phyloP scores from a whole-genome alignment of 2,797 vertebrate genomes.

The Chaunax sp. region DNA sequence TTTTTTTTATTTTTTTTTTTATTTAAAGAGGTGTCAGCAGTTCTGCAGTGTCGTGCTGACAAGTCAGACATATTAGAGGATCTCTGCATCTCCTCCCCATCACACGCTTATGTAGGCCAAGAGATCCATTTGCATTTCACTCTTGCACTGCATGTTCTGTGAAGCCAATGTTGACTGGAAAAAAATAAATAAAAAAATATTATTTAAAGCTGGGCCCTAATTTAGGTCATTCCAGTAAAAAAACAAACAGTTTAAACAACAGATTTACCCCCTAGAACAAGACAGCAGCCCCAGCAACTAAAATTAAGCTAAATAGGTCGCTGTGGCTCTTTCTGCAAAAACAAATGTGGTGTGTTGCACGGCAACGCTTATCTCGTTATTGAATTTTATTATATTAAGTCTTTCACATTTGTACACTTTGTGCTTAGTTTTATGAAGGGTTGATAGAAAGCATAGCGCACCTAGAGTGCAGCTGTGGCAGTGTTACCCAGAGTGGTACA shows the following conservation, averaged over 20 bases:
- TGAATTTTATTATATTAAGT: conserved; percentile 29
- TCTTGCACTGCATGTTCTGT: conserved; percentile 62
- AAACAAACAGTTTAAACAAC: conserved; percentile 68
- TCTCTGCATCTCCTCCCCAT: conserved; percentile 68
- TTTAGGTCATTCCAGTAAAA: conserved; percentile 76
- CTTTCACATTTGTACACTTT: conserved; percentile 35
- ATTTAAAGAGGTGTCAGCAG: conserved; percentile 63
- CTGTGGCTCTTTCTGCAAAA: conserved; percentile 33
- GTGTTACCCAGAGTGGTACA: too few relatives aligned
- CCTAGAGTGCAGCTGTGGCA: too few relatives aligned
- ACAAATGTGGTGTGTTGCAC: conserved; percentile 25
- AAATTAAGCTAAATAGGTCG: conserved; percentile 61
- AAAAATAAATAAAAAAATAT: neutral
- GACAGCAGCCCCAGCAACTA: conserved; percentile 24
- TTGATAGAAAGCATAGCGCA: too few relatives aligned
- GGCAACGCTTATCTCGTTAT: conserved; percentile 42
- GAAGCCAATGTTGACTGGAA: conserved; percentile 58
- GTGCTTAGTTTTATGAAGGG: too few relatives aligned
- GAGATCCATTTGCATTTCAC: conserved; percentile 80
- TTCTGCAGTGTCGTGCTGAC: conserved; percentile 67
- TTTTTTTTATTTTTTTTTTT: too few relatives aligned
- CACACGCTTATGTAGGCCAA: conserved; percentile 77
- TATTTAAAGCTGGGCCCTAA: conserved; percentile 74
- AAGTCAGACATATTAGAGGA: conserved; percentile 69
- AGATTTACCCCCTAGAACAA: conserved; percentile 56